Percentiles rank a stretch among this genome's conserved stretches.
Conservation (phyloP, 1,140 invertebrate species). For the Polypedilum pembai region DNA sequence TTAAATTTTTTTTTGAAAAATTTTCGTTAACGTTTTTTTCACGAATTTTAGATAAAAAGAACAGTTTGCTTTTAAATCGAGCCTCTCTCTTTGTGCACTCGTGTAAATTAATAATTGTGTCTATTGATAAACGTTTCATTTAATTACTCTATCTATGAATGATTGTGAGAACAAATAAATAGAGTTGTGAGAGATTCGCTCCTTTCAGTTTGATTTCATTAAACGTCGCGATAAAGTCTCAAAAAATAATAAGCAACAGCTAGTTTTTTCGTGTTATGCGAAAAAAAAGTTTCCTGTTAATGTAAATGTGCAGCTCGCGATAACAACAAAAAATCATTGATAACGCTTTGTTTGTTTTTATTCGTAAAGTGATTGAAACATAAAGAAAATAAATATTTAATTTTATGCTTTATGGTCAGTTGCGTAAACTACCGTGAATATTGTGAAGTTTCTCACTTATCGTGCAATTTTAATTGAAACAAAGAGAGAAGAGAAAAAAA, state of each 20-base stretch:
- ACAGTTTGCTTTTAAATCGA: background rate
- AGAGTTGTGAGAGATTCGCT: background rate
- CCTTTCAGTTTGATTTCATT: slow-evolving; percentile 22
- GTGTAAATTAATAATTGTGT: too few species aligned
- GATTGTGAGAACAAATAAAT: slow-evolving; percentile 4
- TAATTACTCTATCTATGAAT: background rate
- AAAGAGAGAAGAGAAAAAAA: background rate
- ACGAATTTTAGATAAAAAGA: background rate
- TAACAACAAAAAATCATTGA: too few species aligned
- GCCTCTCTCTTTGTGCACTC: background rate
- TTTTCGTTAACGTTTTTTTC: background rate
- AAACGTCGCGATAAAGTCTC: slow-evolving; percentile 3
- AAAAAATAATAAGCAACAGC: background rate
- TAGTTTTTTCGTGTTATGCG: too few species aligned
- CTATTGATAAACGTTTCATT: too few species aligned
- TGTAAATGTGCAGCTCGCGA: too few species aligned
- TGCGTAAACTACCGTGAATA: background rate
- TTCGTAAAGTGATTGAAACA: background rate
- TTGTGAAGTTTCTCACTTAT: background rate
- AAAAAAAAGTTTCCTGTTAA: too few species aligned
- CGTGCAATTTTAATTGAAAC: background rate
- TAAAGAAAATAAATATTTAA: background rate
- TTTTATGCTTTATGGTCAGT: background rate
- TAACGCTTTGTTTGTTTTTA: background rate
- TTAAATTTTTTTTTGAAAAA: background rate